These are phyloP conservation scores for Gallinago media DNA, from an alignment of 2,113 vertebrate genomes.

Conservation along the genomic window DNA sequence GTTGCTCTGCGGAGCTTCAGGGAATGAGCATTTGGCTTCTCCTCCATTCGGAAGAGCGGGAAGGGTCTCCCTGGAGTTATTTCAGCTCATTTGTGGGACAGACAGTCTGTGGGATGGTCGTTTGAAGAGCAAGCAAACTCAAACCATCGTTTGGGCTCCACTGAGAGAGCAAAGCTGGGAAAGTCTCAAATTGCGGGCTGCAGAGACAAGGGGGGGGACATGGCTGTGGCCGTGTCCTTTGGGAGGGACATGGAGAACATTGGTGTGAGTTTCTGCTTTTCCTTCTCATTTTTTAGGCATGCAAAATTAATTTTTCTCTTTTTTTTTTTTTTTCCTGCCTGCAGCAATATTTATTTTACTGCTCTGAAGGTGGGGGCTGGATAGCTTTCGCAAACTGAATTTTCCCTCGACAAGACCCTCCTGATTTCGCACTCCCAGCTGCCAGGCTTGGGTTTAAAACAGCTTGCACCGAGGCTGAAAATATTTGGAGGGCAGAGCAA, in stretches of 20 bases:
- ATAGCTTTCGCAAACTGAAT: not conserved
- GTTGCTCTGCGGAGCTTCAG: not conserved
- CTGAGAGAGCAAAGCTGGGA: not conserved
- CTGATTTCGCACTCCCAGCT: slow-evolving; percentile 15
- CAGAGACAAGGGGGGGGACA: not conserved
- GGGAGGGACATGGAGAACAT: not conserved
- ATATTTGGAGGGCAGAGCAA: slow-evolving; percentile 26
- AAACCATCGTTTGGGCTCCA: not conserved
- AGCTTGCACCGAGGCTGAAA: not conserved
- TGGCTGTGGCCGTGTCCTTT: not conserved
- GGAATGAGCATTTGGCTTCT: not conserved
- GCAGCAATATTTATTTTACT: not conserved
- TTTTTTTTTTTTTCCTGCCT: not conserved
- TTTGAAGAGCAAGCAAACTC: not conserved
- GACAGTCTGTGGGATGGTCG: rapidly evolving
- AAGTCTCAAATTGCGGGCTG: not conserved
- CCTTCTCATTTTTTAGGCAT: not conserved
- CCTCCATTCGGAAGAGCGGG: rapidly evolving
- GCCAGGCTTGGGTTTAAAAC: not conserved
- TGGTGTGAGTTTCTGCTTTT: not conserved
- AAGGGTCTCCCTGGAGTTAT: not conserved
- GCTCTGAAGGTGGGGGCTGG: not conserved
- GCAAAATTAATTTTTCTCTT: not conserved
- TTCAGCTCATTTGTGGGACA: not conserved
- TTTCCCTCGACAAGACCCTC: not conserved